Percentiles rank a stretch among this genome's conserved stretches.
Evolutionary conservation across 2,113 vertebrate species (phyloP).

Genomic region (Lamprotornis superbus): DNA sequence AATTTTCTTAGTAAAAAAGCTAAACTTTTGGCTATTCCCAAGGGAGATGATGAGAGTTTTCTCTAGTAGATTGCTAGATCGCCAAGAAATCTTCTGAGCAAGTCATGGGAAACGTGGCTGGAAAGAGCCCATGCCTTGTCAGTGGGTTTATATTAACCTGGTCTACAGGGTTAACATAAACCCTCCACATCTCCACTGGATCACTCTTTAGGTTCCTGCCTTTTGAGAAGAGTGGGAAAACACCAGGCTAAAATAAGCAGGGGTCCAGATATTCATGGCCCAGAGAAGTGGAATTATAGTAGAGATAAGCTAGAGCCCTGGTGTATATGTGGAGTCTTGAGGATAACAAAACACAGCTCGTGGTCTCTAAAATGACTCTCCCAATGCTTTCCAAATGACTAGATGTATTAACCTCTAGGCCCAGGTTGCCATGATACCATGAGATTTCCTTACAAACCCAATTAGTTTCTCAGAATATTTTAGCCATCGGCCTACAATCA

Average conservation of each 20-base stretch:
- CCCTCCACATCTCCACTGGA: neutral
- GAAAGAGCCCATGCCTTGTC: neutral
- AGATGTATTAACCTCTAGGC: neutral
- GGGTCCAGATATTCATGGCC: neutral
- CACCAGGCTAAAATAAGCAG: neutral
- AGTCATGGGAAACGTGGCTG: neutral
- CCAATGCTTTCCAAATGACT: neutral
- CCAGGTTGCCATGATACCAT: neutral
- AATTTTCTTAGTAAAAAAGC: neutral
- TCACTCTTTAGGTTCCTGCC: neutral
- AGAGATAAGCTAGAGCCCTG: neutral
- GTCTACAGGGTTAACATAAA: neutral
- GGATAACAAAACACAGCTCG: neutral
- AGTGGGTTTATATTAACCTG: neutral
- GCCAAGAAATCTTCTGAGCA: neutral
- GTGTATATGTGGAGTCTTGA: neutral
- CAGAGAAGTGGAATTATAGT: neutral
- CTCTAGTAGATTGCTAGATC: neutral
- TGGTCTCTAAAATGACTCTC: neutral
- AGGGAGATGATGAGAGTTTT: neutral
- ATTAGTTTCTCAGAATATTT: neutral
- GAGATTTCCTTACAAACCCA: neutral
- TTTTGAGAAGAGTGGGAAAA: neutral
- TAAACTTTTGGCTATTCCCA: neutral
- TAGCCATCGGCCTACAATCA: fast-evolving